Evolutionary conservation across 2,113 vertebrate genomes (phyloP).

Genomic region (Danionella cerebrum): DNA sequence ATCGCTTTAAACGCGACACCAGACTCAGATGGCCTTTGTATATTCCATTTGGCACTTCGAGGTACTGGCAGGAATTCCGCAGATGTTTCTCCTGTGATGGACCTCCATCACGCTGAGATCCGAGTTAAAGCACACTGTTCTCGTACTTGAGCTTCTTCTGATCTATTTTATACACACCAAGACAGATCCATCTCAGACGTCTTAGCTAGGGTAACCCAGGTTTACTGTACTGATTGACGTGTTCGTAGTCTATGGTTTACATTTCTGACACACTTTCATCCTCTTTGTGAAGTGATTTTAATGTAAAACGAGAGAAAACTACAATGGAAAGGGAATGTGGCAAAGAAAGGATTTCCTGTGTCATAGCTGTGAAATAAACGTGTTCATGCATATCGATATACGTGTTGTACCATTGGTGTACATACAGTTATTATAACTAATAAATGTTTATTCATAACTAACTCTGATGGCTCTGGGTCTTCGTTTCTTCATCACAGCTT

Average conservation of each 20-base stretch:
- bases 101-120: not conserved
- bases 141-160: not conserved
- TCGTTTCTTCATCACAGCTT: too few species aligned
- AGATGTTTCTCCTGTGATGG: not conserved
- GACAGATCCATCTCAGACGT: not conserved
- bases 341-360: constrained; percentile 55
- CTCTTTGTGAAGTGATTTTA: constrained; percentile 69
- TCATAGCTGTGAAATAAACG: constrained; percentile 65
- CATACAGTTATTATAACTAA: constrained; percentile 83
- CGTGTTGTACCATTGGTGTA: constrained; percentile 90
- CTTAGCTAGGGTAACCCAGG: constrained; percentile 16
- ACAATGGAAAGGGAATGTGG: constrained; percentile 47
- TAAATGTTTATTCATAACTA: constrained; percentile 94
- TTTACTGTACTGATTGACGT: constrained; percentile 49
- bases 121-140: constrained; percentile 7
- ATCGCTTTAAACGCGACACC: constrained; percentile 56
- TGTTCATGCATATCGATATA: constrained; percentile 82
- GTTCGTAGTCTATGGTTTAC: constrained; percentile 39
- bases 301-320: constrained; percentile 58
- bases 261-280: constrained; percentile 48
- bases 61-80: constrained; percentile 27
- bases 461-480: too few species aligned
- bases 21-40: constrained; percentile 47
- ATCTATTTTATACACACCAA: not conserved
- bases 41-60: constrained; percentile 51